Conservation (phyloP, 2,888 invertebrate genomes). For the Agonopterix subpropinquella region DNA sequence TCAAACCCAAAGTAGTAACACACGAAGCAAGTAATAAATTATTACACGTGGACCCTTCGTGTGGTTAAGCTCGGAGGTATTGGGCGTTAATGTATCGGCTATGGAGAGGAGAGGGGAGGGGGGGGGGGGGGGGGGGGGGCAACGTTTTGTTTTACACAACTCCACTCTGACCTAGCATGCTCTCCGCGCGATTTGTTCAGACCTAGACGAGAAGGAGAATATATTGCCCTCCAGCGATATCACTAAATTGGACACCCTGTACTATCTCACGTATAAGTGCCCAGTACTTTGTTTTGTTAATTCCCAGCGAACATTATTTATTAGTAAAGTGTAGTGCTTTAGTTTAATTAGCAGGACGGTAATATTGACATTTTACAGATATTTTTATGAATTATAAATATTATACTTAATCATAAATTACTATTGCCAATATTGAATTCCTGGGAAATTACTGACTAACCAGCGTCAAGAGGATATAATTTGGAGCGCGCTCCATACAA, state of each 20-base stretch:
- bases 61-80: constrained; percentile 53
- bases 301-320: constrained; percentile 9
- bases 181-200: constrained; percentile 14
- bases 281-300: constrained; percentile 9
- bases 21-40: constrained; percentile 53
- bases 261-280: constrained; percentile 6
- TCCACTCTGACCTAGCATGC: constrained; percentile 21
- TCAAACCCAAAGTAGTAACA: constrained; percentile 10
- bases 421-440: no score
- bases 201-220: constrained; percentile 25
- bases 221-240: constrained; percentile 33
- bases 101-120: constrained; percentile 20
- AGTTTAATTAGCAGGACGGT: no score
- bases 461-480: no score
- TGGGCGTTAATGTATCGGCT: constrained; percentile 55
- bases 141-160: constrained; percentile 46
- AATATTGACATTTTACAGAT: no score
- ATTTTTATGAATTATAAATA: no score
- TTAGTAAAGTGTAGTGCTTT: not conserved
- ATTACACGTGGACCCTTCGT: constrained; percentile 58
- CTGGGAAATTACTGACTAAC: no score
- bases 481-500: no score
- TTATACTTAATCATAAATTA: no score
- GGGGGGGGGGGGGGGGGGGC: constrained; percentile 35
- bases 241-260: constrained; percentile 28